Evolutionary conservation across 2,113 vertebrate genomes (phyloP).

Genomic region (Naja naja): DNA sequence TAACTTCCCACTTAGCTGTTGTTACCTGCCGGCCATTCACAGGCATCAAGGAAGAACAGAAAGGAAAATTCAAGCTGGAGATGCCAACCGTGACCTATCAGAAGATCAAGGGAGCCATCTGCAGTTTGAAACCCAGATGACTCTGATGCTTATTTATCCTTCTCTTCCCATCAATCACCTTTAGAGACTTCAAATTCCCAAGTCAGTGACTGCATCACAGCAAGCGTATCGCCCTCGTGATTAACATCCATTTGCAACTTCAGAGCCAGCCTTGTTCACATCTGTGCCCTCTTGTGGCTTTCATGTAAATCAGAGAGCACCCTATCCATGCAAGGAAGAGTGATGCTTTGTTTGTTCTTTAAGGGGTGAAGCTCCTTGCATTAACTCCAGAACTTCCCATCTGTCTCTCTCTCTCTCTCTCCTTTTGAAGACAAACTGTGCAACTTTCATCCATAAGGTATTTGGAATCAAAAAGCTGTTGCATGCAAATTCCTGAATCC

Average conservation of each 20-base stretch:
- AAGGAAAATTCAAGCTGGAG: not conserved
- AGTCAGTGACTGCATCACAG: fast-evolving
- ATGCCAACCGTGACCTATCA: not conserved
- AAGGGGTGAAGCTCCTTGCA: not conserved
- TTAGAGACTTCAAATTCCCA: not conserved
- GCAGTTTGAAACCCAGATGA: constrained; percentile 58
- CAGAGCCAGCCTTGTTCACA: not conserved
- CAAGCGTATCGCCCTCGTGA: fast-evolving
- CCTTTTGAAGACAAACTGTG: not conserved
- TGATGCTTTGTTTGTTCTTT: not conserved
- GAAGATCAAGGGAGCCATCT: constrained; percentile 69
- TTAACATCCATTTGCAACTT: not conserved
- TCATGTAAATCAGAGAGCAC: not conserved
- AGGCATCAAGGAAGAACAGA: not conserved
- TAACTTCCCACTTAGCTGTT: not conserved
- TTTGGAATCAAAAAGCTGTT: not conserved
- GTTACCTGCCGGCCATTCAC: not conserved
- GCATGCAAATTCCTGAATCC: not conserved
- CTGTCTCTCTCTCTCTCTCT: too few relatives aligned
- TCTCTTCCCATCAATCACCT: not conserved
- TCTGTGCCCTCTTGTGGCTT: not conserved
- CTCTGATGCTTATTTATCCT: not conserved
- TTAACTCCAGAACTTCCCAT: not conserved
- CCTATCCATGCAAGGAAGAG: not conserved
- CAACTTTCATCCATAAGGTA: not conserved